Conservation (phyloP, 2,888 invertebrate species). For the Cosmopolites sordidus region DNA sequence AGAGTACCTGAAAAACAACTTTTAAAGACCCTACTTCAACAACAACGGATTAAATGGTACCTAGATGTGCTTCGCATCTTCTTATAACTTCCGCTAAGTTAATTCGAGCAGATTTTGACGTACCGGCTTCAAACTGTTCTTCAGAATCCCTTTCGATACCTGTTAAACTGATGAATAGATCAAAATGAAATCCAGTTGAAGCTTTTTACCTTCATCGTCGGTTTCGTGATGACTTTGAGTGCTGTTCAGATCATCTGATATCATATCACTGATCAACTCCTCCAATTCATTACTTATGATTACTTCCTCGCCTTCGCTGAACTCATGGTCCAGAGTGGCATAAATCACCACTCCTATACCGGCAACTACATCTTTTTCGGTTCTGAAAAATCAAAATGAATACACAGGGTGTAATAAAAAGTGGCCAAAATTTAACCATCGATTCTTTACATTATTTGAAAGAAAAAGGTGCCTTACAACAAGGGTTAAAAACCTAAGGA, state of each 20-base stretch:
- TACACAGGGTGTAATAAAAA: too few relatives aligned
- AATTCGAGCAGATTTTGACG: slow-evolving; percentile 38
- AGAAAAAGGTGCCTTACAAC: too few relatives aligned
- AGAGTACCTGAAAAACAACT: slow-evolving; percentile 37
- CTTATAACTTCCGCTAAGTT: slow-evolving; percentile 36
- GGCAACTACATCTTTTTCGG: slow-evolving; percentile 41
- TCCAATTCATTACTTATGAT: slow-evolving; percentile 82
- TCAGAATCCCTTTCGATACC: slow-evolving; percentile 83
- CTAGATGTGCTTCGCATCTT: slow-evolving; percentile 38
- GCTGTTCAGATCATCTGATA: slow-evolving; percentile 49
- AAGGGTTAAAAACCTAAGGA: too few relatives aligned
- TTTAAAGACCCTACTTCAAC: too few relatives aligned
- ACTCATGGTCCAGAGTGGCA: slow-evolving; percentile 84
- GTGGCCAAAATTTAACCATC: too few relatives aligned
- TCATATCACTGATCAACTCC: slow-evolving; percentile 81
- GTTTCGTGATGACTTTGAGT: slow-evolving; percentile 53
- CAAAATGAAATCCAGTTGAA: neutral
- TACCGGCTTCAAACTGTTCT: slow-evolving; percentile 57
- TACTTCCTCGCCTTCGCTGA: slow-evolving; percentile 80
- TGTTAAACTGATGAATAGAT: neutral
- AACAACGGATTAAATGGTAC: slow-evolving; percentile 12
- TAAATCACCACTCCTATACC: slow-evolving; percentile 78
- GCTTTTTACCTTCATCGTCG: slow-evolving; percentile 67
- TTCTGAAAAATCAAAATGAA: too few relatives aligned
- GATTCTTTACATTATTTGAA: too few relatives aligned